Evolutionary conservation across 2,888 invertebrate genomes (phyloP).

Genomic region (Tachina grossa): DNA sequence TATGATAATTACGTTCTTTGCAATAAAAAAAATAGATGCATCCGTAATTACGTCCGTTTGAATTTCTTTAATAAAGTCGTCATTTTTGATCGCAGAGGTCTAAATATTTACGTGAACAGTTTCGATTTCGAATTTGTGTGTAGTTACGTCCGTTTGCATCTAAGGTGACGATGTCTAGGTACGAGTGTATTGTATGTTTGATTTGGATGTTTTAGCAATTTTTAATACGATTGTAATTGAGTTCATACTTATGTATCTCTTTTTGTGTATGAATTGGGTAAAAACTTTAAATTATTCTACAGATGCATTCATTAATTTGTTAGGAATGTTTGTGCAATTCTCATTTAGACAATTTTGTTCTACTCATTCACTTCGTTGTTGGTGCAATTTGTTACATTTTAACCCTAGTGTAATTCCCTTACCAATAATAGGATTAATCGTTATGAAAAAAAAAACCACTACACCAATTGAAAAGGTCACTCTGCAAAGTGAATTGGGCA

Average conservation of each 20-base stretch:
- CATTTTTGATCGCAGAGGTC: too few relatives aligned
- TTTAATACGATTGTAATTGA: background rate
- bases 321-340: conserved; percentile 19
- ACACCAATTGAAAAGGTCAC: conserved; percentile 56
- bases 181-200: background rate
- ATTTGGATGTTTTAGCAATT: background rate
- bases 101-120: too few relatives aligned
- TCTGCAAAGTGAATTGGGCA: conserved; percentile 42
- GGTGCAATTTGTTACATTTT: conserved; percentile 33
- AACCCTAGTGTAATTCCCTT: conserved; percentile 6
- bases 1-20: too few relatives aligned
- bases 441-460: conserved; percentile 56
- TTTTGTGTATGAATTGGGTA: background rate
- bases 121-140: too few relatives aligned
- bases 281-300: background rate
- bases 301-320: conserved; percentile 11
- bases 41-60: too few relatives aligned
- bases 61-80: too few relatives aligned
- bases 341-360: background rate
- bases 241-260: background rate
- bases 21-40: too few relatives aligned
- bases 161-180: too few relatives aligned
- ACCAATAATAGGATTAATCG: conserved; percentile 53
- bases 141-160: too few relatives aligned
- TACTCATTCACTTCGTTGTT: background rate